Base-by-base conservation (phyloP, 35 echinoderm and acorn worm genomes). In the Anneissia japonica region DNA sequence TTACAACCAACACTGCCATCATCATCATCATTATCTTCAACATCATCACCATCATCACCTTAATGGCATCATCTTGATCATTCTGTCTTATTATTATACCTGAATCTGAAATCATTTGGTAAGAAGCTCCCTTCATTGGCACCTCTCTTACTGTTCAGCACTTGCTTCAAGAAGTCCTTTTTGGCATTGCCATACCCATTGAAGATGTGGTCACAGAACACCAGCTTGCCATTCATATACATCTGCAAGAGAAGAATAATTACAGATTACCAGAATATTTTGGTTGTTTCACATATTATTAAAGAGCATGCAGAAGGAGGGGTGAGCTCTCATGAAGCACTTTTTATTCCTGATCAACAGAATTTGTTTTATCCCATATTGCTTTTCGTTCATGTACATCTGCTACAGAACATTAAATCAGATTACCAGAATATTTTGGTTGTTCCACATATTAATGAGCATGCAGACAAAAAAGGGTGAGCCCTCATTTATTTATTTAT, bases 141-240 rank as follows among this genome's bases (percentile, higher is more conserved):
- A 51, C 89, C 89, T 35, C 85, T 77, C 21, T 86, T 86, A 23
- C 85, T 86, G 81, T 86, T 88, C 34, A 90, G 39, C 23, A 98
- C 77, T 39, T 98, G 95, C 79, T 93, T 93, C 83, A 91, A 82
- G 56, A 98, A 98, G 39, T 98, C 95, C 78, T 91, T 98, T 39
- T 75, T 98, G 74, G 95, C 92, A 80, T 93, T 98, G 43, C 95
- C 95, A 86, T 98, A 98, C 4, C 95, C 95, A 84, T 98, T 98
- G 87, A 98, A 98, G 76, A 98, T 98, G 77, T 93, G 88, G 45
- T 98, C 95, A 72, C 91, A 93, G 32, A 98, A 98, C 37, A 98
- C 45, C 10, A 98, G 92, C 55, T 91, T 98, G 14, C 74, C 75
- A 31, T 81, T 86, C 30, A 86, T 88, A 79, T 97, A 97, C 23